Conservation (phyloP, 2,113 vertebrate genomes). For the Psittacara wagleri region DNA sequence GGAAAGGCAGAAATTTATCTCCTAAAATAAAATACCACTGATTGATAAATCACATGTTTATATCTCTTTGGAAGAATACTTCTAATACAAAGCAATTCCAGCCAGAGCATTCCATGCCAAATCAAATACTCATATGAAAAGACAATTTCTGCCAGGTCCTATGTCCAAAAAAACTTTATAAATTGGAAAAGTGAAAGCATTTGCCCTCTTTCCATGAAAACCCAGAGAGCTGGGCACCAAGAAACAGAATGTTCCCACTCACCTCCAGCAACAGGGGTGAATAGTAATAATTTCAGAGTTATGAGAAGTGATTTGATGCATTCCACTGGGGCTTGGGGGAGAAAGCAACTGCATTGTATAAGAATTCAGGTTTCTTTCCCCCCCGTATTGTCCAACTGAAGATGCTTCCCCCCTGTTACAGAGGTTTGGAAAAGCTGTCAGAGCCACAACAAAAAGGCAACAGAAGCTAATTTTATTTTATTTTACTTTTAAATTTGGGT, state of each 20-base stretch:
- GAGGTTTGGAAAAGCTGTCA: not conserved
- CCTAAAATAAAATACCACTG: constrained; percentile 59
- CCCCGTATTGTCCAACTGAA: not conserved
- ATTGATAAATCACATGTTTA: constrained; percentile 72
- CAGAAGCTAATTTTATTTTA: not conserved
- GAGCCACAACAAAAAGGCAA: not conserved
- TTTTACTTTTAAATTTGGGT: not conserved
- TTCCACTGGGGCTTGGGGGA: not conserved
- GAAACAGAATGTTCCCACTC: constrained; percentile 11
- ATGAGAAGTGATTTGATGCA: not conserved
- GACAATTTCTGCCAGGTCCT: constrained; percentile 48
- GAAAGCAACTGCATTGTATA: not conserved
- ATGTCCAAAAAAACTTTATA: constrained; percentile 45
- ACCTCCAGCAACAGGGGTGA: constrained; percentile 26
- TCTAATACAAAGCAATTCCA: constrained; percentile 56
- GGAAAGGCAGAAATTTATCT: constrained; percentile 40
- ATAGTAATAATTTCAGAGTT: constrained; percentile 14
- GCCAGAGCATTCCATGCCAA: constrained; percentile 53
- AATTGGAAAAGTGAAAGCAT: constrained; percentile 40
- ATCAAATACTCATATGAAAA: constrained; percentile 63
- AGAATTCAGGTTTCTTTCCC: not conserved
- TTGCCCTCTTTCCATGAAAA: constrained; percentile 54
- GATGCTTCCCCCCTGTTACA: not conserved
- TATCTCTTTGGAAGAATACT: constrained; percentile 60
- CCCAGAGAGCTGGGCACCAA: not conserved